phyloP scores from a whole-genome alignment of 2,888 invertebrate genomes.

The Limenitis camilla region DNA sequence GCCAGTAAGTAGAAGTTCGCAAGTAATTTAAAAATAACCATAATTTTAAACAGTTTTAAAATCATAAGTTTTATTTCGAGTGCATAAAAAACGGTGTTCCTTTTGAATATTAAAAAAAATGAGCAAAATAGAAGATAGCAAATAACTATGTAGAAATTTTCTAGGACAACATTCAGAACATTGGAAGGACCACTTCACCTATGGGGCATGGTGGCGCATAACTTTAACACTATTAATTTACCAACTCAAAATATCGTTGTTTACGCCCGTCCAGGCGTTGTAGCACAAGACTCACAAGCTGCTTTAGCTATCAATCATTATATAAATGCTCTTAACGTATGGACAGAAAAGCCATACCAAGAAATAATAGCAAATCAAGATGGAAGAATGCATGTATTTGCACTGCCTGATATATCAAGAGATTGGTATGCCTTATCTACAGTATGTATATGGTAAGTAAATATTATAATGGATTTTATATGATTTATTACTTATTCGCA shows the following conservation, averaged over 20 bases:
- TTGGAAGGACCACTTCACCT: slow-evolving; percentile 43
- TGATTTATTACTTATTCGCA: too few species aligned
- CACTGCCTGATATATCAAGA: slow-evolving; percentile 48
- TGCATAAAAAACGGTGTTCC: too few species aligned
- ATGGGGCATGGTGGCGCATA: slow-evolving; percentile 60
- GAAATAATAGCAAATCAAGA: slow-evolving; percentile 48
- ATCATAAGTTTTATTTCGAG: too few species aligned
- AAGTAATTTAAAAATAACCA: too few species aligned
- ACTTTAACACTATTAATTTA: slow-evolving; percentile 40
- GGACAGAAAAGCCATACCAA: slow-evolving; percentile 47
- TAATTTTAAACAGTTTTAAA: too few species aligned
- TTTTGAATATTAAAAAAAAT: not conserved
- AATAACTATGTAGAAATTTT: slow-evolving; percentile 17
- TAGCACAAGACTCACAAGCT: slow-evolving; percentile 40
- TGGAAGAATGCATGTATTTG: slow-evolving; percentile 44
- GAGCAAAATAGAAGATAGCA: not conserved
- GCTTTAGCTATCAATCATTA: slow-evolving; percentile 46
- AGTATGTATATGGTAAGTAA: slow-evolving; percentile 59
- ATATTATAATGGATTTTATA: not conserved
- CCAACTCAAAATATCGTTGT: slow-evolving; percentile 42
- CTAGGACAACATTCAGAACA: slow-evolving; percentile 35
- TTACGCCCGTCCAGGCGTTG: slow-evolving; percentile 37
- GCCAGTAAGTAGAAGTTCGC: slow-evolving; percentile 38
- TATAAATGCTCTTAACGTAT: slow-evolving; percentile 42
- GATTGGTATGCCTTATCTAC: slow-evolving; percentile 57